Conservation (phyloP, 2,113 vertebrate species). For the Orycteropus afer region DNA sequence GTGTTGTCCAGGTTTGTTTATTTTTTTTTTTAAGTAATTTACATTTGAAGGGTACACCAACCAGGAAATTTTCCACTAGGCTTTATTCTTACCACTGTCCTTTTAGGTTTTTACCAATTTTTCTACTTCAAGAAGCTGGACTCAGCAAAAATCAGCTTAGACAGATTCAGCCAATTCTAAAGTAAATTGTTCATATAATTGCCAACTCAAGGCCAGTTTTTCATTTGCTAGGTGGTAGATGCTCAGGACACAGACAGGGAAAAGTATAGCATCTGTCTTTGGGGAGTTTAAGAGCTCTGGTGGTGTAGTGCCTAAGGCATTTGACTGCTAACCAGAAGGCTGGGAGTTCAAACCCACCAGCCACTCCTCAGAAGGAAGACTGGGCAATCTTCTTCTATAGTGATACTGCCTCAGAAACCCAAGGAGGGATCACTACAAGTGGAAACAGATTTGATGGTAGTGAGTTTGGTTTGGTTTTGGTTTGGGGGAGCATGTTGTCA, state of each 20-base stretch:
- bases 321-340: no score
- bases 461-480: no score
- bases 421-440: no score
- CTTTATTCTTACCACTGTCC: background rate
- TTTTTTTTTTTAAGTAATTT: background rate
- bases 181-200: background rate
- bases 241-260: background rate
- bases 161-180: background rate
- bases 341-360: no score
- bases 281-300: background rate
- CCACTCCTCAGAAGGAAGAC: no score
- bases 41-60: background rate
- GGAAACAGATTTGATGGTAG: no score
- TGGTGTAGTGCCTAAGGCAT: no score
- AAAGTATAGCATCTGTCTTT: background rate
- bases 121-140: background rate
- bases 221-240: background rate
- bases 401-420: no score
- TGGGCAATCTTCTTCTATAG: no score
- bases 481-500: no score
- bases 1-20: background rate
- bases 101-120: constrained; percentile 30
- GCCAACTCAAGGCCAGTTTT: background rate
- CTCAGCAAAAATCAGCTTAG: background rate
- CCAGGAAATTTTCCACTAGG: background rate